Base-by-base conservation (phyloP, 2,113 vertebrate genomes). In the Antechinus stuartii region DNA sequence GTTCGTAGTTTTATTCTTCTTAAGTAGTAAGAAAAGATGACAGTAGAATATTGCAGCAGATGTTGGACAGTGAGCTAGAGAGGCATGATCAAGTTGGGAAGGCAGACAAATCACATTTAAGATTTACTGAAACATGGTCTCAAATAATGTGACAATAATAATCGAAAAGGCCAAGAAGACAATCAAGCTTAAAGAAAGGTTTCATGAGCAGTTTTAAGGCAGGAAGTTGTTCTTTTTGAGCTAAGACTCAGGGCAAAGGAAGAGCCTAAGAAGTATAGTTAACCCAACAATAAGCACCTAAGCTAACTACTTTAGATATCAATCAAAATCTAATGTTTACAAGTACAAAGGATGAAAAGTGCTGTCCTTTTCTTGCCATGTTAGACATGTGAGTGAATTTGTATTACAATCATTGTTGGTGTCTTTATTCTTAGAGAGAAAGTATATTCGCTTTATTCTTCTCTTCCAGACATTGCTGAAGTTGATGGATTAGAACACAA, bases 161-260 rank as follows among this genome's bases (percentile, higher is more conserved):
- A 84, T 42, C 2, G 16, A 91, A 54, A 92, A 90, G 47, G 53
- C 55, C 90, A 8, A 27, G 22, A 92, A 95, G 49, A 8, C 46
- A n/a, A 14, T 61, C 2, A 49, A 91, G 91, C 25, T 47, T 93
- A 12, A 6, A 57, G 10, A 93, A 54, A 57, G 95, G n/a, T 42
- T 95, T 90, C 14, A 50, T 92, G 46, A 25, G 91, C 30, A 93
- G 24, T 96, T 96, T 89, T 89, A 94, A 96, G 90, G 46, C 61
- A 90, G 27, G 35, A 30, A 46, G 94, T 95, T 95, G n/a, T 14
- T 52, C 4, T 94, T 2, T n/a, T n/a, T 95, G 76, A 94, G 11
- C 91, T 93, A 92, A 96, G 54, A 47, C 42, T 1, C 61, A 92
- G 92, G 91, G 89, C 16, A 3, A 96, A 54, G 23, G 91, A 42